Evolutionary conservation across 2,113 vertebrate species (phyloP).

Genomic region (Coregonus clupeaformis): DNA sequence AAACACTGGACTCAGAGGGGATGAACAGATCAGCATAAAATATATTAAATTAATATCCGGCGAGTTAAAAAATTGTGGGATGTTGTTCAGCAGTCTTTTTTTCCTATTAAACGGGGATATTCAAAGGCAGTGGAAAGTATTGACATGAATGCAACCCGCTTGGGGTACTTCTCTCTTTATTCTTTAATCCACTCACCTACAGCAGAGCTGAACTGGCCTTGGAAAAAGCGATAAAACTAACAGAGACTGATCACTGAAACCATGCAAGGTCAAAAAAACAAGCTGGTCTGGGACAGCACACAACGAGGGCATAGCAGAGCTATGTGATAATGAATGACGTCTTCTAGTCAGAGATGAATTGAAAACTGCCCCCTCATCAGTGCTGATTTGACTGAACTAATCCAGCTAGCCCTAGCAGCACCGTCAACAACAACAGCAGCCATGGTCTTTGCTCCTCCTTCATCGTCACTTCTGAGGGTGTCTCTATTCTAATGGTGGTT

Average conservation of each 20-base stretch:
- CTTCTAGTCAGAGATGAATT: too few relatives aligned
- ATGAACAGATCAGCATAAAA: background rate
- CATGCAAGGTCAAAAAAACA: constrained; percentile 47
- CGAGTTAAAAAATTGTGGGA: background rate
- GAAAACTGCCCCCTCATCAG: too few relatives aligned
- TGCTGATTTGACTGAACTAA: background rate
- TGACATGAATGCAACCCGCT: constrained; percentile 9
- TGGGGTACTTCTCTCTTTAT: constrained; percentile 19
- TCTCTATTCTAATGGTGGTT: background rate
- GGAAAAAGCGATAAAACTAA: constrained; percentile 23
- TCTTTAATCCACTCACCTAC: constrained; percentile 42
- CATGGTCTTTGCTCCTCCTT: constrained; percentile 2
- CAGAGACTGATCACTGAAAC: constrained; percentile 27
- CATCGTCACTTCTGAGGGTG: background rate
- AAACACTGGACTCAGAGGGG: too few relatives aligned
- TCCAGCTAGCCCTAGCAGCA: background rate
- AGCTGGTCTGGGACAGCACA: constrained; percentile 20
- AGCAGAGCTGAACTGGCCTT: constrained; percentile 34
- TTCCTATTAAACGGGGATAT: constrained; percentile 3
- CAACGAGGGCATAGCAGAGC: too few relatives aligned
- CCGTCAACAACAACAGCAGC: background rate
- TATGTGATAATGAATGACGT: too few relatives aligned
- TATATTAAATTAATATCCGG: background rate
- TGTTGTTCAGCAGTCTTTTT: constrained; percentile 1
- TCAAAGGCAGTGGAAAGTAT: constrained; percentile 19